phyloP scores from a whole-genome alignment of 92 coral and sea anemone genomes.

The Diadumene lineata region DNA sequence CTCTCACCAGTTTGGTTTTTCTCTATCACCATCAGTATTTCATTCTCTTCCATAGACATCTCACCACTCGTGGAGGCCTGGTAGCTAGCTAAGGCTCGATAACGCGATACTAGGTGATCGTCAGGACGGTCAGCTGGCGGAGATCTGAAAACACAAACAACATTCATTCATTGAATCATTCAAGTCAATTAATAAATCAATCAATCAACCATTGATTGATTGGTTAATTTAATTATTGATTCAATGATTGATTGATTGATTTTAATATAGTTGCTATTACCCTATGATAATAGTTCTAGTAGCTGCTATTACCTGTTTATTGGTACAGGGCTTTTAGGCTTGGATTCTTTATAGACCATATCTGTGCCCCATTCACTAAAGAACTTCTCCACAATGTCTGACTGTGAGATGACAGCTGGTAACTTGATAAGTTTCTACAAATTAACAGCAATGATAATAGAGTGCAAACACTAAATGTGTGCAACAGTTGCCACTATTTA shows the following conservation, averaged over 20 bases:
- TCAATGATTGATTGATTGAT: too few species aligned
- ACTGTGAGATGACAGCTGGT: conserved; percentile 75
- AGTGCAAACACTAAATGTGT: too few species aligned
- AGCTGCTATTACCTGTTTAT: neutral
- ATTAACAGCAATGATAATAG: neutral
- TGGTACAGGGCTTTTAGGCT: neutral
- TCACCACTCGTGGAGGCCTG: conserved; percentile 77
- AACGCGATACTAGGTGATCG: conserved; percentile 60
- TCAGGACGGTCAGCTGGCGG: conserved; percentile 9
- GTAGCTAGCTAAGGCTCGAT: conserved; percentile 76
- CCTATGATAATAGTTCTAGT: too few species aligned
- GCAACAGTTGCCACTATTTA: too few species aligned
- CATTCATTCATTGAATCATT: too few species aligned
- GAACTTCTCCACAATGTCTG: conserved; percentile 85
- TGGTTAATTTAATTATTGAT: neutral
- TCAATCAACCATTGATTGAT: too few species aligned
- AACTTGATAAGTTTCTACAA: conserved; percentile 75
- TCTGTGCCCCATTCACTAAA: conserved; percentile 98
- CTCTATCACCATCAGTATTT: conserved; percentile 90
- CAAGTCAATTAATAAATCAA: too few species aligned
- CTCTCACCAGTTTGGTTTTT: conserved; percentile 94
- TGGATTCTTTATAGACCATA: conserved; percentile 23
- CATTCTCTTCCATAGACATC: conserved; percentile 66
- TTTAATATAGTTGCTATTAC: too few species aligned
- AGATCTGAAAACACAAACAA: conserved; percentile 5